Evolutionary conservation across 2,797 vertebrate species (phyloP).

Genomic region (Danio kyathit): DNA sequence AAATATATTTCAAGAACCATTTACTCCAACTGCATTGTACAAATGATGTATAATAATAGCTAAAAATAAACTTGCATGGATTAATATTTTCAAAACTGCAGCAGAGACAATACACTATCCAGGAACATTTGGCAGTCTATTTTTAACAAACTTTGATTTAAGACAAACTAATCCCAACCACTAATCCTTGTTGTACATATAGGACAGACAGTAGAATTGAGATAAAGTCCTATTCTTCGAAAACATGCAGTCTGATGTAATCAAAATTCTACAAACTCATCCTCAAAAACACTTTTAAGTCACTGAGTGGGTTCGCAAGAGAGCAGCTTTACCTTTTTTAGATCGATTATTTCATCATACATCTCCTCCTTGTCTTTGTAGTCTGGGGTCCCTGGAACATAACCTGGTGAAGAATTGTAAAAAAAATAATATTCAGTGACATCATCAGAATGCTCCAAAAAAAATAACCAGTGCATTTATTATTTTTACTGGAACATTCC

Average conservation of each 20-base stretch:
- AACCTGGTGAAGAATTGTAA: constrained; percentile 74
- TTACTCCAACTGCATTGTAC: not conserved
- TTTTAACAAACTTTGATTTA: constrained; percentile 17
- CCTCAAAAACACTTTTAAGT: not conserved
- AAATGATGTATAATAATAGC: not conserved
- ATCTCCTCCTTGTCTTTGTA: constrained; percentile 92
- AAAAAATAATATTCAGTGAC: not conserved
- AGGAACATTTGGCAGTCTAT: constrained; percentile 2
- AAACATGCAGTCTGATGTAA: constrained; percentile 16
- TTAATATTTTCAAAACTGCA: not conserved
- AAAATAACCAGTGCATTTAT: too few relatives aligned
- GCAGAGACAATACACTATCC: not conserved
- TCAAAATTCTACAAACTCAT: constrained; percentile 22
- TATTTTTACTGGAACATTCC: too few relatives aligned
- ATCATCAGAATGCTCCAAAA: not conserved
- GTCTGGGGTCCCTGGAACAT: constrained; percentile 76
- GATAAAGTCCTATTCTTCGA: not conserved
- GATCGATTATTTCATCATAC: constrained; percentile 91
- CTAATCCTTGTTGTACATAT: constrained; percentile 21
- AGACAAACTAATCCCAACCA: constrained; percentile 24
- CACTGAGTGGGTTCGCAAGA: not conserved
- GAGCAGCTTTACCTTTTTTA: constrained; percentile 88
- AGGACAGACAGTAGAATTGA: not conserved
- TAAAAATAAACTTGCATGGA: not conserved
- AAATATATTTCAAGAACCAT: not conserved